These are phyloP conservation scores for Callosobruchus maculatus DNA, from an alignment of 2,888 invertebrate genomes.

Conservation along the genomic window DNA sequence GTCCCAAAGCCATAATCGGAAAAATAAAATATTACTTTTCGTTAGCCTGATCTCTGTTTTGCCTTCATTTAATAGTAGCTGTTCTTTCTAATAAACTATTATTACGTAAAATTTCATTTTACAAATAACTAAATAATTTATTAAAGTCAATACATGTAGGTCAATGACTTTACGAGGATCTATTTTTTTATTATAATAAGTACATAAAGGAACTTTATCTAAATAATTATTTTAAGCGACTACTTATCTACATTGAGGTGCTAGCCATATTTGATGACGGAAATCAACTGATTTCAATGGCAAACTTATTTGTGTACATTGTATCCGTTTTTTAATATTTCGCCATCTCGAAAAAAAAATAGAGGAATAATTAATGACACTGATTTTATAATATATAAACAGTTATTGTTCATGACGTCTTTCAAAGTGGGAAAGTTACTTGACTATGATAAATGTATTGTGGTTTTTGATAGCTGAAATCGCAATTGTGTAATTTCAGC, in stretches of 20 bases:
- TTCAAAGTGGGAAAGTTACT: neutral
- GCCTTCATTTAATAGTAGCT: no score
- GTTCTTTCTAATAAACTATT: no score
- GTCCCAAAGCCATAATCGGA: no score
- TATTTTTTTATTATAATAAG: neutral
- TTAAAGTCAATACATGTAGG: no score
- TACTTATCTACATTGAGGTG: neutral
- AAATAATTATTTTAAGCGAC: neutral
- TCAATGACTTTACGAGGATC: no score
- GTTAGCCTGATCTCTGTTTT: no score
- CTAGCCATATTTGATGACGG: neutral
- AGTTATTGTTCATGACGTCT: neutral
- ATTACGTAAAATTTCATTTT: no score
- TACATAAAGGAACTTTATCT: neutral
- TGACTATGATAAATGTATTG: neutral
- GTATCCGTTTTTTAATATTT: neutral
- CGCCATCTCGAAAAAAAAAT: neutral
- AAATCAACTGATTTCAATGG: neutral
- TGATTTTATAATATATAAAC: neutral
- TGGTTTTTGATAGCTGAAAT: no score
- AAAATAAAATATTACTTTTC: no score
- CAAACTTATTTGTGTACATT: neutral
- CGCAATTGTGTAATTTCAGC: no score
- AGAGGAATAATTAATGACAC: neutral
- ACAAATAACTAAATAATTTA: no score